Base-by-base conservation (phyloP, 2,113 vertebrate genomes). In the Probosciger aterrimus region DNA sequence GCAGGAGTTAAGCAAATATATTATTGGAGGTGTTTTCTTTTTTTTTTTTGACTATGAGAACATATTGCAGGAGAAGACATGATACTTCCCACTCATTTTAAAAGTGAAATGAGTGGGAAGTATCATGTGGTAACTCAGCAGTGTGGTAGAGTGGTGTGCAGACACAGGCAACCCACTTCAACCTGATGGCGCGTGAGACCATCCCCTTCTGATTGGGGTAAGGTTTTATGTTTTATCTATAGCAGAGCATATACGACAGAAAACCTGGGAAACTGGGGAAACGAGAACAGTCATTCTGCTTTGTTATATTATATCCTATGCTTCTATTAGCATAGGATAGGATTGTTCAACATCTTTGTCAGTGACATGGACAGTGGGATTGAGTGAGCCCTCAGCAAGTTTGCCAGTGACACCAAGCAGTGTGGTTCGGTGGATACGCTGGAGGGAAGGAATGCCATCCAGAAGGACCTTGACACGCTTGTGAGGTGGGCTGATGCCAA, bases 171-270 rank as follows among this genome's bases (percentile, higher is more conserved):
- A 57, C 52, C 25, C 27, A 50, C 37, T 33, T 76, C 20, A 4
- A 0, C n/a, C 24, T 63, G 46, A 2, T 28, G 7, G 33, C 3
- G 1, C 2, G 1, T 41, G 39, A 76, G 8, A n/a, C 31, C 20
- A 17, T 57, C 23, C 22, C 12, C 31, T 65, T 33, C 62, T 55
- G 39, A 18, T 1, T 43, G 9, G 12, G 18, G 18, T 62, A 23
- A 19, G 5, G 14, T 35, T 70, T 70, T 33, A 12, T 31, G 7
- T 49, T 78, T 19, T 53, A 4, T 39, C 27, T 76, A 4, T 10
- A 77, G 49, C 18, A 60, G 43, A 41, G 18, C 4, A 11, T 12
- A 31, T 5, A 16, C 11, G 37, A n/a, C 24, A 69, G 41, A 27
- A 65, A 88, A 91, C 69, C 8, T 43, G 71, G 19, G 31, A 33